Evolutionary conservation across 2,113 vertebrate species (phyloP), one percentile per base, ranked within the genome.

Genomic region (Hydrochoerus hydrochaeris): DNA sequence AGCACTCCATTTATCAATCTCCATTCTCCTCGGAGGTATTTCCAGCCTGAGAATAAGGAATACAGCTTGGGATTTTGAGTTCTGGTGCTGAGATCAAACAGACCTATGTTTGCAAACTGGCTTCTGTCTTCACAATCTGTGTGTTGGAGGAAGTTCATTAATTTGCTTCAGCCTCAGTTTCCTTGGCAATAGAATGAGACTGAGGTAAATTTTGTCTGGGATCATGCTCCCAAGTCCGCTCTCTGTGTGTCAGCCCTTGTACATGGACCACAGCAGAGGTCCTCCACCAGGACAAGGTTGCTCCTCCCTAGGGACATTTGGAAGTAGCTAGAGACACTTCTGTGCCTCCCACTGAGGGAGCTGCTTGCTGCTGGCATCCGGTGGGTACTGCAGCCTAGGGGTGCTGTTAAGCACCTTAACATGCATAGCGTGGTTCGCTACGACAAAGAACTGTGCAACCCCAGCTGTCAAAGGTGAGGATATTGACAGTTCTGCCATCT

Each of bases 11-110:
- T 71, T 97, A 69, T 86, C 89, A 44, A 49, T 95, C 75, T 97
- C 90, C 85, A 93, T 82, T 96, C 96, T 93, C 85, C 88, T 89
- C 62, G 38, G 63, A 46, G 69, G 58, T 30, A 69, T 58, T 88
- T 94, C 80, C 28, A 88, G 73, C 62, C 30, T 93, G 30, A 90
- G 44, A 94, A 14, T 71, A 77, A 19, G 28, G 62, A 75, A 44
- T 57, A 46, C 84, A 91, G 81, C 86, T 94, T 93, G 57, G n/a
- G 67, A 54, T 94, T 63, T 32, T 41, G 67, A 89, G 81, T 83
- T 90, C 85, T 94, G 86, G 78, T 85, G n/a, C 26, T 92, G 91
- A 95, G 91, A 62, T 95, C 91, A 94, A 77, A 90, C 81, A 97
- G 85, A 92, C 67, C 38, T n/a, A 88, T 52, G 81, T 83, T 88